Conservation (phyloP, 2,888 invertebrate genomes). For the Acrobasis consociella region DNA sequence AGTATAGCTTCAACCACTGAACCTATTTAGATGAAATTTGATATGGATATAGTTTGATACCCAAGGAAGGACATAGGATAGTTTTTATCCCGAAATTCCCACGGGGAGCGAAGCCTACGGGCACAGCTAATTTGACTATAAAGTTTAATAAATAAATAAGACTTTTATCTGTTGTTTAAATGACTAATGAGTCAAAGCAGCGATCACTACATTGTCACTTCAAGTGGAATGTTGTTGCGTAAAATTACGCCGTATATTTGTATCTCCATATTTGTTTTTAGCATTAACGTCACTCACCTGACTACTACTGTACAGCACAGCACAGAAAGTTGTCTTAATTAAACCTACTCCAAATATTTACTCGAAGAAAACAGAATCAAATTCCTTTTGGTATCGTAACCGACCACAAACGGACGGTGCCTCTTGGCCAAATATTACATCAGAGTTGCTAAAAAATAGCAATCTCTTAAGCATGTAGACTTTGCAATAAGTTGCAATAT, state of each 20-base stretch:
- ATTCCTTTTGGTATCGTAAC: not conserved
- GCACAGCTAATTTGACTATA: too few relatives aligned
- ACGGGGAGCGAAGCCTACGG: too few relatives aligned
- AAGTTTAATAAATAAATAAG: too few relatives aligned
- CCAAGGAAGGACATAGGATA: too few relatives aligned
- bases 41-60: too few relatives aligned
- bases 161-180: too few relatives aligned
- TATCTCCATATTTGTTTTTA: not conserved
- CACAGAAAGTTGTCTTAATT: slow-evolving; percentile 1
- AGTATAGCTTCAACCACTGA: too few relatives aligned
- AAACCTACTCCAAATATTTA: slow-evolving; percentile 16
- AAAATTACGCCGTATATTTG: not conserved
- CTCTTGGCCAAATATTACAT: slow-evolving; percentile 10
- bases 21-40: too few relatives aligned
- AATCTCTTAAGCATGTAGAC: not conserved
- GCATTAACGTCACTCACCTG: slow-evolving; percentile 7
- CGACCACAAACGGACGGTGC: not conserved
- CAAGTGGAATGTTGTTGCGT: not conserved
- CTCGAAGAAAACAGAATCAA: not conserved
- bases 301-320: not conserved
- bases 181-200: not conserved
- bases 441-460: not conserved
- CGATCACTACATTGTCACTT: not conserved
- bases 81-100: too few relatives aligned
- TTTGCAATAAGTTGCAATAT: too few relatives aligned